These are phyloP conservation scores for Pemphigus obesinymphae DNA, from an alignment of 1,140 invertebrate species.

Conservation along the genomic window DNA sequence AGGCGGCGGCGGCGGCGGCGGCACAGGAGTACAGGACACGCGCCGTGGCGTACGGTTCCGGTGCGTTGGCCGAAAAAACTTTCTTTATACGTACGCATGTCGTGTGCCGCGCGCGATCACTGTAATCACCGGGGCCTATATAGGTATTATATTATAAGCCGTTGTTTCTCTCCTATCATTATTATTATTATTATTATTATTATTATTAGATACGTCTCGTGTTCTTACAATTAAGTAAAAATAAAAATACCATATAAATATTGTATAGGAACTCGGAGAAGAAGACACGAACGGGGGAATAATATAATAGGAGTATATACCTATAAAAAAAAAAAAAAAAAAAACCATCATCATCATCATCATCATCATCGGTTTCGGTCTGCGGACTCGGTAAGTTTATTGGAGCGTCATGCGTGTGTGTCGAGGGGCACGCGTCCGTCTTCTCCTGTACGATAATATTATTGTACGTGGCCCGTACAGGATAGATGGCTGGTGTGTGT, in stretches of 20 bases:
- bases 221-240: constrained; percentile 28
- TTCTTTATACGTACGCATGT: constrained; percentile 22
- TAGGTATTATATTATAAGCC: too few species aligned
- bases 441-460: background rate
- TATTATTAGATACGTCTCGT: background rate
- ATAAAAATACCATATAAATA: background rate
- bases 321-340: background rate
- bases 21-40: background rate
- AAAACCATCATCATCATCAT: too few species aligned
- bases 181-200: background rate
- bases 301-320: background rate
- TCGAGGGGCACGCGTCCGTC: constrained; percentile 25
- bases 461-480: background rate
- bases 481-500: background rate
- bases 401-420: constrained; percentile 11
- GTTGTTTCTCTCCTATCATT: background rate
- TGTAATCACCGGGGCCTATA: background rate
- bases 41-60: constrained; percentile 33
- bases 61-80: constrained; percentile 31
- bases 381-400: constrained; percentile 19
- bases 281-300: background rate
- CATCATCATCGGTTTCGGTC: constrained; percentile 37
- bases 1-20: background rate
- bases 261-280: too few species aligned
- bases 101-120: constrained; percentile 13